Evolutionary conservation across 2,113 vertebrate genomes (phyloP).

Genomic region (Psettodes erumei): DNA sequence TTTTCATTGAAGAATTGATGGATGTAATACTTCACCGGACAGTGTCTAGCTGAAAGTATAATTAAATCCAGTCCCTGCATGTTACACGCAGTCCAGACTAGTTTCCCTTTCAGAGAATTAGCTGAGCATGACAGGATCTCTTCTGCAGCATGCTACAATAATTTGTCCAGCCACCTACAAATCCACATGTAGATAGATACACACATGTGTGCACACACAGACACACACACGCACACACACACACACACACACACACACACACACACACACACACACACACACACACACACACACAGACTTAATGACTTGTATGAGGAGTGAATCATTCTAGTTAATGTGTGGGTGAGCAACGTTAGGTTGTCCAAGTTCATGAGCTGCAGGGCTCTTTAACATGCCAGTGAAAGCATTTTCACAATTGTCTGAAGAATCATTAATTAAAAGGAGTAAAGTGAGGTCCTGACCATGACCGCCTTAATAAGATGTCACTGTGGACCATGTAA

Average conservation of each 20-base stretch:
- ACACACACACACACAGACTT: not conserved
- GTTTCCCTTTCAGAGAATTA: constrained; percentile 7
- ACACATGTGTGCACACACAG: no score
- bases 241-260: not conserved
- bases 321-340: constrained; percentile 47
- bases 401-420: constrained; percentile 17
- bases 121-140: constrained; percentile 12
- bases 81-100: not conserved
- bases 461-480: not conserved
- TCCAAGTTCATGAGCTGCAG: constrained; percentile 40
- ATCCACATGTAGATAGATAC: no score
- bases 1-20: not conserved
- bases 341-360: constrained; percentile 26
- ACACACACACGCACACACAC: not conserved
- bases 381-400: constrained; percentile 18
- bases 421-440: constrained; percentile 32
- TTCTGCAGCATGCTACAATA: constrained; percentile 13
- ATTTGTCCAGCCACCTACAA: not conserved
- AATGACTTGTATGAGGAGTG: constrained; percentile 39
- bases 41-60: not conserved
- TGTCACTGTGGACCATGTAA: not conserved
- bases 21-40: not conserved
- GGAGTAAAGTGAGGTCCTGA: not conserved
- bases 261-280: not conserved
- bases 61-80: constrained; percentile 10